Conservation (phyloP, 1,140 invertebrate species). For the Telenomus remus region DNA sequence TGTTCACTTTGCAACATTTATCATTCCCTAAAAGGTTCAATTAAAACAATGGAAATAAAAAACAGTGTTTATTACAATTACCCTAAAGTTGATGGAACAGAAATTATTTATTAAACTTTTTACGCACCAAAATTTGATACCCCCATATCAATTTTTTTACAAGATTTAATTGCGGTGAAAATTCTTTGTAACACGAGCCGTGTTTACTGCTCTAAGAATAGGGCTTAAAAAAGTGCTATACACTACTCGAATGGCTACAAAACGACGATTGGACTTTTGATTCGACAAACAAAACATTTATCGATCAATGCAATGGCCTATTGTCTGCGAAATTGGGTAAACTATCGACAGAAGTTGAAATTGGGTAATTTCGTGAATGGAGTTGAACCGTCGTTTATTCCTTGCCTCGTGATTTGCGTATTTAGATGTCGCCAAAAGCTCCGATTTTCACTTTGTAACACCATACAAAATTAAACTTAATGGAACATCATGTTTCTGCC, state of each 20-base stretch:
- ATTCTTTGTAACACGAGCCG: too few relatives aligned
- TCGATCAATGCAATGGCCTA: slow-evolving; percentile 37
- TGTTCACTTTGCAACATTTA: too few relatives aligned
- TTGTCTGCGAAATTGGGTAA: slow-evolving; percentile 42
- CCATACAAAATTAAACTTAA: slow-evolving; percentile 16
- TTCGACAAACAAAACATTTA: slow-evolving; percentile 41
- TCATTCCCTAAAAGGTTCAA: too few relatives aligned
- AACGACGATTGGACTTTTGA: slow-evolving; percentile 26
- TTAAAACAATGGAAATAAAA: too few relatives aligned
- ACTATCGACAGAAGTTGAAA: slow-evolving; percentile 38
- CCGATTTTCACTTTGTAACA: background rate
- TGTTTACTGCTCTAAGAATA: too few relatives aligned
- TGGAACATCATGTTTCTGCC: background rate
- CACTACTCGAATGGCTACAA: background rate
- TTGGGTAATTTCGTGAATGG: slow-evolving; percentile 37
- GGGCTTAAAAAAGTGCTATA: background rate
- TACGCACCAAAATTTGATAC: too few relatives aligned
- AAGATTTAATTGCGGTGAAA: too few relatives aligned
- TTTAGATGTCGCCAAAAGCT: slow-evolving; percentile 15
- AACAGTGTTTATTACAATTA: too few relatives aligned
- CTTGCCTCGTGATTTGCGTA: slow-evolving; percentile 12
- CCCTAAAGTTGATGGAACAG: too few relatives aligned
- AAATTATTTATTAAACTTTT: too few relatives aligned
- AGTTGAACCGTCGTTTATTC: slow-evolving; percentile 8
- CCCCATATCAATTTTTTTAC: too few relatives aligned